phyloP scores from a whole-genome alignment of 2,888 invertebrate species.

The Siphlonurus alternatus region DNA sequence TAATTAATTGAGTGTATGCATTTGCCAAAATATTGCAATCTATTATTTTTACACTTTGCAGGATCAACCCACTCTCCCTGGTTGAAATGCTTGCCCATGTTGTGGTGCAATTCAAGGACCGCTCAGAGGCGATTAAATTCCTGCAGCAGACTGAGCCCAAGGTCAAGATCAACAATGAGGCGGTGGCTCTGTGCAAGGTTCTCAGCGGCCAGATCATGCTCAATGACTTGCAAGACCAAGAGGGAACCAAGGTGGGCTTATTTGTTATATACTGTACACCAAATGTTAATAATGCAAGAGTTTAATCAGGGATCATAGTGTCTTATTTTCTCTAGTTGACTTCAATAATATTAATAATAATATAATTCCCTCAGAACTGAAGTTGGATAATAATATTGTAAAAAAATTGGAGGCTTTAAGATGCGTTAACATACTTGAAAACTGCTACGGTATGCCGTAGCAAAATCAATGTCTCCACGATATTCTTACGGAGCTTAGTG shows the following conservation, averaged over 20 bases:
- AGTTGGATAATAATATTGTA: too few species aligned
- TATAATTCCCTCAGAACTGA: too few species aligned
- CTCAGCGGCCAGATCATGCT: slow-evolving; percentile 66
- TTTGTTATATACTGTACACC: too few species aligned
- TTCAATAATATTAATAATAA: too few species aligned
- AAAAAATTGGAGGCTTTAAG: too few species aligned
- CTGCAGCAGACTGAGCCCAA: slow-evolving; percentile 76
- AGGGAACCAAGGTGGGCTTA: slow-evolving; percentile 41
- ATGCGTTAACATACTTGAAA: too few species aligned
- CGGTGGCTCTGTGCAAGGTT: slow-evolving; percentile 75
- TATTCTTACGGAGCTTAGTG: too few species aligned
- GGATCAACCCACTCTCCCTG: slow-evolving; percentile 83
- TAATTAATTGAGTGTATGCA: background rate
- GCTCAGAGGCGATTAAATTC: slow-evolving; percentile 72
- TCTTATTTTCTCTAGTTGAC: too few species aligned
- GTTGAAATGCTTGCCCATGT: slow-evolving; percentile 73
- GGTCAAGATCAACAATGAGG: slow-evolving; percentile 72
- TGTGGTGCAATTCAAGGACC: slow-evolving; percentile 58
- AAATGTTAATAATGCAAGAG: background rate
- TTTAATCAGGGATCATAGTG: too few species aligned
- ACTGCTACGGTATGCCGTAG: too few species aligned
- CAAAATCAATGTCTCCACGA: too few species aligned
- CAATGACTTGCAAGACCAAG: slow-evolving; percentile 59
- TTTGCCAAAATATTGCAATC: slow-evolving; percentile 5
- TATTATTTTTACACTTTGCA: slow-evolving; percentile 27